phyloP scores from a whole-genome alignment of 1,140 invertebrate genomes.

The Drosophila watanabei region DNA sequence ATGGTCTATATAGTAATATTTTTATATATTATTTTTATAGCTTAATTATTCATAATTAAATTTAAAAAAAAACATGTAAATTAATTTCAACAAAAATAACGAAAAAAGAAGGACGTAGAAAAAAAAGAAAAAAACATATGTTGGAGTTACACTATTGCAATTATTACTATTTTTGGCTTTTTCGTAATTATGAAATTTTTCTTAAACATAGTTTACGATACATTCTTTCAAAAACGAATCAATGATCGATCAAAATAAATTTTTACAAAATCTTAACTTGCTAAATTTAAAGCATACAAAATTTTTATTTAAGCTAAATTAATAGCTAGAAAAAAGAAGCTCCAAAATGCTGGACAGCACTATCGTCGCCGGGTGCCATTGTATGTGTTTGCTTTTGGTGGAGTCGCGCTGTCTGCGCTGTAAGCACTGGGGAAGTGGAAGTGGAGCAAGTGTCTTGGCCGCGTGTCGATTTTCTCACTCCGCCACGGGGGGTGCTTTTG shows the following conservation, averaged over 20 bases:
- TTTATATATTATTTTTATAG: neutral
- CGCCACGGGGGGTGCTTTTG: slow-evolving; percentile 11
- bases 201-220: neutral
- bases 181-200: neutral
- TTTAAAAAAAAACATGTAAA: neutral
- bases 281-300: neutral
- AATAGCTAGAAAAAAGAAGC: neutral
- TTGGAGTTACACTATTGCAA: too few species aligned
- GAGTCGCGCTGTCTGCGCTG: slow-evolving; percentile 72
- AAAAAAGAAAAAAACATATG: too few species aligned
- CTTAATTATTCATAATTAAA: neutral
- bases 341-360: neutral
- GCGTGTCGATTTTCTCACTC: slow-evolving; percentile 38
- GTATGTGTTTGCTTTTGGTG: slow-evolving; percentile 39
- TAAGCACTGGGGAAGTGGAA: slow-evolving; percentile 47
- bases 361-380: slow-evolving; percentile 4
- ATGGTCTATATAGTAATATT: neutral
- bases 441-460: slow-evolving; percentile 70
- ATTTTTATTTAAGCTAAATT: neutral
- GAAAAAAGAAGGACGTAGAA: too few species aligned
- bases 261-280: neutral
- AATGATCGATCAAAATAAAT: neutral
- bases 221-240: neutral
- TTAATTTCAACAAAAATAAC: too few species aligned
- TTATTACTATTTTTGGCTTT: too few species aligned